Conservation (phyloP, 2,888 invertebrate genomes). For the Epistrophella euchroma region DNA sequence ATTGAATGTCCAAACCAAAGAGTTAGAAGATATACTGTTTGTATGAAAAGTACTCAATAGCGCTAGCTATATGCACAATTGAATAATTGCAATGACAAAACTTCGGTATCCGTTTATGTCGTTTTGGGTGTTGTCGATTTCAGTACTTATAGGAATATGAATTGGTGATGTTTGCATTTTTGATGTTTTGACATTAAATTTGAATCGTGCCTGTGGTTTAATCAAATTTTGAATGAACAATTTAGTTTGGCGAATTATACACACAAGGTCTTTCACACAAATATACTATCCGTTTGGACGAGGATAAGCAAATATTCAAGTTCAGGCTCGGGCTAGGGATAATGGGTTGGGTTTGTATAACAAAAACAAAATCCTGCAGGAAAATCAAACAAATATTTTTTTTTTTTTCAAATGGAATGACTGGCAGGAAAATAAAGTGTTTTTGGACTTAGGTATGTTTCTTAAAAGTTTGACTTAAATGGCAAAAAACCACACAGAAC, state of each 20-base stretch:
- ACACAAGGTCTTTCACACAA: constrained; percentile 15
- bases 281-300: neutral
- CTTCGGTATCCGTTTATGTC: constrained; percentile 1
- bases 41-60: neutral
- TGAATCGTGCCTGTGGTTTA: constrained; percentile 71
- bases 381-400: too few species aligned
- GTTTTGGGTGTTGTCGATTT: neutral
- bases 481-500: too few species aligned
- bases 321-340: neutral
- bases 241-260: constrained; percentile 62
- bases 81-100: constrained; percentile 20
- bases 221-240: constrained; percentile 62
- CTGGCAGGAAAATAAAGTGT: too few species aligned
- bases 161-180: constrained; percentile 66
- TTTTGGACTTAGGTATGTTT: too few species aligned
- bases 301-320: neutral
- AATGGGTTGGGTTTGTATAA: neutral
- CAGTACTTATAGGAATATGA: neutral
- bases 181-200: constrained; percentile 73
- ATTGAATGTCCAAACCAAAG: constrained; percentile 50
- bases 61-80: constrained; percentile 11
- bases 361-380: too few species aligned
- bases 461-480: too few species aligned
- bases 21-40: neutral
- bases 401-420: too few species aligned